phyloP scores from a whole-genome alignment of 2,113 vertebrate species.

The Colaptes auratus region DNA sequence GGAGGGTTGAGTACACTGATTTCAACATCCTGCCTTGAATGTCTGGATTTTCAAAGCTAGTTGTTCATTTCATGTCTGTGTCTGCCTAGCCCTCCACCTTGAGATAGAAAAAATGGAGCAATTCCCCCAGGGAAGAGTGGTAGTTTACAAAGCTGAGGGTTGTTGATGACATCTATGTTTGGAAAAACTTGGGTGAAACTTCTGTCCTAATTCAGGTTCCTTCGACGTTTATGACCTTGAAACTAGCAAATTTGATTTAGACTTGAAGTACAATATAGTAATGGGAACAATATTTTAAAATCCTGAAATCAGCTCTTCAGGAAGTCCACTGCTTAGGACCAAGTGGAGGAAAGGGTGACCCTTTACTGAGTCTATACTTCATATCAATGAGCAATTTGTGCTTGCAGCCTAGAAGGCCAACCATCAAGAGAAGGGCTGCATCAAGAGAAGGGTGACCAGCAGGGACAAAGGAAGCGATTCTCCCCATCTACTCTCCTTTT shows the following conservation, averaged over 20 bases:
- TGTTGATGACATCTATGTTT: not conserved
- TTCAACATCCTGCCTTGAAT: slow-evolving; percentile 4
- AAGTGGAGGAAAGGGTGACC: not conserved
- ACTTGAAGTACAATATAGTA: not conserved
- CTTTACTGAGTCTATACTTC: not conserved
- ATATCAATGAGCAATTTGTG: too few relatives aligned
- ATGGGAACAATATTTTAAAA: not conserved
- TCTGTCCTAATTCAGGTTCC: not conserved
- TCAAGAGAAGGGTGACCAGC: too few relatives aligned
- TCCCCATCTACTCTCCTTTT: too few relatives aligned
- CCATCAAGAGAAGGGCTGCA: too few relatives aligned
- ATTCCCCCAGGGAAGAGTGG: not conserved
- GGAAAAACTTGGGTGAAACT: not conserved
- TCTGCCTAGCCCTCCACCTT: not conserved
- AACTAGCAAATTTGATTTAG: not conserved
- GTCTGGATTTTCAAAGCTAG: not conserved
- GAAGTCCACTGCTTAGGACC: not conserved
- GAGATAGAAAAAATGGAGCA: not conserved
- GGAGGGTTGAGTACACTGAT: not conserved
- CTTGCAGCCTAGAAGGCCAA: too few relatives aligned
- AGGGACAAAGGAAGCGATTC: too few relatives aligned
- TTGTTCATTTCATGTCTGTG: not conserved
- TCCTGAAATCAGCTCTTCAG: not conserved
- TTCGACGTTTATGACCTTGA: not conserved
- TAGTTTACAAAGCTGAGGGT: not conserved